These are phyloP conservation scores for Poeciliopsis retropinna DNA, from an alignment of 2,113 vertebrate genomes.

Conservation along the genomic window DNA sequence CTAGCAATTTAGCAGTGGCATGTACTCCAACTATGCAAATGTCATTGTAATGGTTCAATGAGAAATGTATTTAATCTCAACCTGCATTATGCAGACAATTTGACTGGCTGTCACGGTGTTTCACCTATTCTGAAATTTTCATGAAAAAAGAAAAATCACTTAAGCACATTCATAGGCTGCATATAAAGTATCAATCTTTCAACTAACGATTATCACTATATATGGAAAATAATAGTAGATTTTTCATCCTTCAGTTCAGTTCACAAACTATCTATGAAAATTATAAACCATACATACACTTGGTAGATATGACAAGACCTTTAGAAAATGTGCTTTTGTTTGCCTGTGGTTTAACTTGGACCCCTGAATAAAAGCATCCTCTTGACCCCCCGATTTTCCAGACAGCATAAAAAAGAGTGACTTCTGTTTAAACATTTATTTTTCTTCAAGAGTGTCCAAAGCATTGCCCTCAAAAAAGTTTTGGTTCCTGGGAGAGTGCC, in stretches of 20 bases:
- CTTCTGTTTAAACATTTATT: not conserved
- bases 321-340: not conserved
- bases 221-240: too few relatives aligned
- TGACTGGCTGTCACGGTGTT: too few relatives aligned
- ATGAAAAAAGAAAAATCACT: too few relatives aligned
- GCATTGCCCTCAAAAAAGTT: conserved; percentile 17
- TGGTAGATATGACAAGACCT: not conserved
- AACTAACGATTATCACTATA: too few relatives aligned
- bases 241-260: too few relatives aligned
- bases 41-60: not conserved
- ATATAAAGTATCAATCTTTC: not conserved
- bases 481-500: not conserved
- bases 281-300: too few relatives aligned
- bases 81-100: not conserved
- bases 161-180: too few relatives aligned
- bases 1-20: not conserved
- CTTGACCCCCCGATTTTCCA: not conserved
- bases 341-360: too few relatives aligned
- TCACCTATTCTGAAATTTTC: too few relatives aligned
- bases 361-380: not conserved
- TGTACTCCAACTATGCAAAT: not conserved
- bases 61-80: not conserved
- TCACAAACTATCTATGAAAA: too few relatives aligned
- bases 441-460: conserved; percentile 9
- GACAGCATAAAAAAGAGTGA: not conserved